Evolutionary conservation across 2,113 vertebrate genomes (phyloP).

Genomic region (human): GRCh38 chr7:16006001-16006500

Average conservation of each 20-base stretch:
- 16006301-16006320: not conserved
- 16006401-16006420: not conserved
- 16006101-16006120: conserved; percentile 79
- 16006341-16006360: not conserved
- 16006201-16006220: conserved; percentile 69
- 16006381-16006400: not conserved
- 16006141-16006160: conserved; percentile 75
- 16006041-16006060: conserved; percentile 85
- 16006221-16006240: conserved; percentile 63
- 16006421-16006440: not conserved
- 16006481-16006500: not conserved
- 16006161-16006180: conserved; percentile 69
- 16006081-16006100: conserved; percentile 83
- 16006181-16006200: conserved; percentile 72
- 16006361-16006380: not conserved
- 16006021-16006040: conserved; percentile 80
- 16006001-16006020: conserved; percentile 78
- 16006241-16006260: conserved; percentile 66
- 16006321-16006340: not conserved
- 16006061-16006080: conserved; percentile 83
- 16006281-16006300: conserved; percentile 13
- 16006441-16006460: not conserved
- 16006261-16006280: not conserved
- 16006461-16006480: not conserved
- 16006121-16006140: conserved; percentile 78